phyloP scores from a whole-genome alignment of 2,888 invertebrate genomes.

The Agrotis exclamationis region DNA sequence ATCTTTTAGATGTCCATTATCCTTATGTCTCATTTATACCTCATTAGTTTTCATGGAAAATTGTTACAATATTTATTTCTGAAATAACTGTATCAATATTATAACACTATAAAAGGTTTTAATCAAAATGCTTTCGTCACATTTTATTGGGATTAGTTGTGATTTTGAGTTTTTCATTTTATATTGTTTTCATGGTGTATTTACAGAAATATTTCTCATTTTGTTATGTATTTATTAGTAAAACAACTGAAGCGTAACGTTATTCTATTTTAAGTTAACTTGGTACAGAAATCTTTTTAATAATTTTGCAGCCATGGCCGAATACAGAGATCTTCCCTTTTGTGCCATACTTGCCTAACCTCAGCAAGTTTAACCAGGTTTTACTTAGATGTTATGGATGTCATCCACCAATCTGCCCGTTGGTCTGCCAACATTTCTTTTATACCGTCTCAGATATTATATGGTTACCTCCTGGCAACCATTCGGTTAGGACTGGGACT shows the following conservation, averaged over 20 bases:
- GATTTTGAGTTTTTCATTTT: slow-evolving; percentile 12
- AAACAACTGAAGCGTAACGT: neutral
- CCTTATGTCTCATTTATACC: neutral
- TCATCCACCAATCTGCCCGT: too few relatives aligned
- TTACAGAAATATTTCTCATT: slow-evolving; percentile 6
- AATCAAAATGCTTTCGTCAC: slow-evolving; percentile 34
- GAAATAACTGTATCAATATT: neutral
- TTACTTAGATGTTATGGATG: too few relatives aligned
- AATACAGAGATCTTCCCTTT: too few relatives aligned
- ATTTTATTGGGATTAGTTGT: slow-evolving; percentile 17
- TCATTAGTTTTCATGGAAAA: slow-evolving; percentile 6
- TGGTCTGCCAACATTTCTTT: too few relatives aligned
- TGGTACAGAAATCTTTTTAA: too few relatives aligned
- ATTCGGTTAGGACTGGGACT: too few relatives aligned
- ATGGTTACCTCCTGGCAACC: too few relatives aligned
- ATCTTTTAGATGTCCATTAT: neutral
- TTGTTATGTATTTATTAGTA: neutral
- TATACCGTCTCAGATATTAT: too few relatives aligned
- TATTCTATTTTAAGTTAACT: neutral
- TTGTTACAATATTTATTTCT: neutral
- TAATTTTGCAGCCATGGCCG: too few relatives aligned
- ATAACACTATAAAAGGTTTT: slow-evolving; percentile 13
- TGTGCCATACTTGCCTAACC: neutral
- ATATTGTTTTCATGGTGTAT: slow-evolving; percentile 30
- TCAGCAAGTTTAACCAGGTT: too few relatives aligned